phyloP scores from a whole-genome alignment of 2,797 vertebrate species.

The Leuciscus waleckii region DNA sequence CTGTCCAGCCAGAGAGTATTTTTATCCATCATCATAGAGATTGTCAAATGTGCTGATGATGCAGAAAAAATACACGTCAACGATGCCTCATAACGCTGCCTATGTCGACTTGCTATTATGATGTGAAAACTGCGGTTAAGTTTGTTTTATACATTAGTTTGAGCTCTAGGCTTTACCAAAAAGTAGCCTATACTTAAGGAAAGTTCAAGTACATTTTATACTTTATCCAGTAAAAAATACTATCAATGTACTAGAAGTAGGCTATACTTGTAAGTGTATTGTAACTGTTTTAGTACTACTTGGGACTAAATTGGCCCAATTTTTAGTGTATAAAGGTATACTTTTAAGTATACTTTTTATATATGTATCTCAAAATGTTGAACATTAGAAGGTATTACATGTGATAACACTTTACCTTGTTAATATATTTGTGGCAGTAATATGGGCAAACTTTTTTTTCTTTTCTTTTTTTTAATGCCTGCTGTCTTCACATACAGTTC shows the following conservation, averaged over 20 bases:
- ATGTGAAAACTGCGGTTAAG: background rate
- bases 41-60: background rate
- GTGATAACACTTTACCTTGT: no score
- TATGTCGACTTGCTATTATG: background rate
- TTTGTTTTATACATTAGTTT: background rate
- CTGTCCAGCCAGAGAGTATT: background rate
- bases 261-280: no score
- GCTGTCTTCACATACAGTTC: slow-evolving; percentile 77
- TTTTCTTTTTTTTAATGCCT: no score
- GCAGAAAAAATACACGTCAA: background rate
- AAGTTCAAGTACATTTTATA: no score
- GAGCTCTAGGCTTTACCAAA: background rate
- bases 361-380: background rate
- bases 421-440: background rate
- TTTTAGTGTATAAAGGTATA: no score
- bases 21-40: no score
- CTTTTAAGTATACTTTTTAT: background rate
- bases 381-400: background rate
- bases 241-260: no score
- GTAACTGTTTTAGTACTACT: no score
- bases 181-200: no score
- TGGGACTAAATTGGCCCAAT: no score
- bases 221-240: no score
- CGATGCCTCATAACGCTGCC: background rate
- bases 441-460: background rate